Evolutionary conservation across 1,140 invertebrate species (phyloP).

Genomic region (Palaemon carinicauda): DNA sequence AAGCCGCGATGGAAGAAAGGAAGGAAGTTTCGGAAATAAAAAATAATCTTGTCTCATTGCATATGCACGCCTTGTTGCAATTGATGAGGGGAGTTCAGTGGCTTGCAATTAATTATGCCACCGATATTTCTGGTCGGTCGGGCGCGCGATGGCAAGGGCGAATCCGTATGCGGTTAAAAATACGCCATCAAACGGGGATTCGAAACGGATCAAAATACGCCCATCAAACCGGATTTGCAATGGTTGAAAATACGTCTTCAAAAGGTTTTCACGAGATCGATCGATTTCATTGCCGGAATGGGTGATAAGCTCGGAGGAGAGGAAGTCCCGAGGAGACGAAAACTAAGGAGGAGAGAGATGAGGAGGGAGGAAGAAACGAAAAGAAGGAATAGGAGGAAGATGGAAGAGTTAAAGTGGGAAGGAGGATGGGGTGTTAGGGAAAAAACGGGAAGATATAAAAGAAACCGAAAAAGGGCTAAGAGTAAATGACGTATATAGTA

Average conservation of each 20-base stretch:
- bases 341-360: too few relatives aligned
- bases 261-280: too few relatives aligned
- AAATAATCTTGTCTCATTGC: not conserved
- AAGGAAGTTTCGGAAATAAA: not conserved
- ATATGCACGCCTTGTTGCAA: constrained; percentile 42
- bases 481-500: too few relatives aligned
- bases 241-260: too few relatives aligned
- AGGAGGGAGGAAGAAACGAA: not conserved
- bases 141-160: constrained; percentile 10
- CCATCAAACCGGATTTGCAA: too few relatives aligned
- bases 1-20: not conserved
- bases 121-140: constrained; percentile 27
- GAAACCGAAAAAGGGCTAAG: too few relatives aligned
- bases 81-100: constrained; percentile 38
- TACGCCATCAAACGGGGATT: constrained; percentile 22
- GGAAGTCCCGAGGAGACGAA: too few relatives aligned
- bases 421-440: too few relatives aligned
- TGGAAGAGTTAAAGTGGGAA: not conserved
- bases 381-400: not conserved
- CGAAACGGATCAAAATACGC: not conserved
- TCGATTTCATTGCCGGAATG: too few relatives aligned
- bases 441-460: not conserved
- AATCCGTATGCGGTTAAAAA: constrained; percentile 38
- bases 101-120: constrained; percentile 45
- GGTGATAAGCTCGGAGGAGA: not conserved